Evolutionary conservation across 1,140 invertebrate species (phyloP), one percentile per base, ranked within the genome.

Genomic region (Eriocheir sinensis): DNA sequence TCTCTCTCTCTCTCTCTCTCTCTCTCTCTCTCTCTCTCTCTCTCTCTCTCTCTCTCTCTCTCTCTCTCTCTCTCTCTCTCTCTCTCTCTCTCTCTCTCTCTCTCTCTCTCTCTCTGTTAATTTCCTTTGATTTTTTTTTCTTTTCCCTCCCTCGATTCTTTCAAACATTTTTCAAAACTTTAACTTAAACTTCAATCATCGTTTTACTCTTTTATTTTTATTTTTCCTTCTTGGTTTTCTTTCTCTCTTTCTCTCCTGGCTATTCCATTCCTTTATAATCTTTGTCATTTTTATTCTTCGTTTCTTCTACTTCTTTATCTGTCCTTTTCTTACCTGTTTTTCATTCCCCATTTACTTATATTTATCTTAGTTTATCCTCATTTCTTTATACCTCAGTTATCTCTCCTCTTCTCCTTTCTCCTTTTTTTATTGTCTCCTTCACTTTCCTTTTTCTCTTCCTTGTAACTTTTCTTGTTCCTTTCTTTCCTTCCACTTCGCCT

Each of bases 11-110:
- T 72, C 60, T 72, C 60, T 72, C 60, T 72, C 60, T 72, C 60
- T 72, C 60, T 72, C 60, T 72, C 60, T 72, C 60, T 72, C 60
- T 72, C 60, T 72, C 60, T 72, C 60, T 72, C 60, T 72, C 60
- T 72, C 60, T 72, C 60, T 72, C 60, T 72, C 60, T 72, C 60
- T 72, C 60, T 72, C 60, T 72, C 60, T 72, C 60, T 72, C 60
- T 72, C 60, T 72, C 60, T 72, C 60, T 72, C 60, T 72, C 60
- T 72, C 60, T 72, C 60, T 72, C 60, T 72, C 60, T 72, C 60
- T 72, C 60, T 72, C 60, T 72, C 60, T 72, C 60, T 72, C 60
- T 72, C 60, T 72, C 60, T 72, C 60, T 72, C 60, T 72, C 60
- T 72, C 60, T 72, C 21, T 72, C 21, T 17, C 60, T 72, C 27